Percentiles rank a stretch among this genome's conserved stretches.
Conservation (phyloP, 2,113 vertebrate species). For the Oryzias javanicus region DNA sequence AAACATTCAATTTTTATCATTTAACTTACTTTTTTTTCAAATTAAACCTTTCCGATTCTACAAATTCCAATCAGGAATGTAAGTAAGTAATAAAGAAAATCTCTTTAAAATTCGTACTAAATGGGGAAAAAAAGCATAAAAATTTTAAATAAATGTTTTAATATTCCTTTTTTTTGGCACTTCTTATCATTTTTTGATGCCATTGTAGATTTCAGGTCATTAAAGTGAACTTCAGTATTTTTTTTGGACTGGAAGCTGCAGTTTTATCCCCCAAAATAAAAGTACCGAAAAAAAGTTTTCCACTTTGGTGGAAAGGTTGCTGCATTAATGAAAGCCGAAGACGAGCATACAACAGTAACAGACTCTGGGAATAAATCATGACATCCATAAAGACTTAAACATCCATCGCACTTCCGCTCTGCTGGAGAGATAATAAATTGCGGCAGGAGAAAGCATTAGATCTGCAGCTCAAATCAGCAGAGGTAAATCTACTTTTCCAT, state of each 20-base stretch:
- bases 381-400: constrained; percentile 23
- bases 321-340: constrained; percentile 19
- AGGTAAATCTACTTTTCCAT: constrained; percentile 19
- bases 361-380: constrained; percentile 8
- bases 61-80: too few species aligned
- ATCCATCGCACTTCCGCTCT: constrained; percentile 3
- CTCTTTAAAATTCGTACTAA: too few species aligned
- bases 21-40: too few species aligned
- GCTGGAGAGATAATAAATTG: constrained; percentile 22
- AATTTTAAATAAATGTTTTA: too few species aligned
- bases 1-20: not conserved
- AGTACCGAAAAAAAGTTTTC: constrained; percentile 4
- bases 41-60: too few species aligned
- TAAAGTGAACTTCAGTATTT: too few species aligned
- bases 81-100: too few species aligned
- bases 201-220: too few species aligned
- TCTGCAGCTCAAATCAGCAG: constrained; percentile 5
- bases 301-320: constrained; percentile 15
- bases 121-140: too few species aligned
- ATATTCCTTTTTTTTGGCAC: too few species aligned
- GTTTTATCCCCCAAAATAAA: constrained; percentile 1
- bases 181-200: too few species aligned
- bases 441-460: constrained; percentile 23
- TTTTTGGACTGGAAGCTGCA: not conserved
- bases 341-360: constrained; percentile 5